A percentile compares a stretch with the other conserved stretches of the same genome.
Conservation (phyloP, 2,888 invertebrate species). For the Latrodectus hesperus region DNA sequence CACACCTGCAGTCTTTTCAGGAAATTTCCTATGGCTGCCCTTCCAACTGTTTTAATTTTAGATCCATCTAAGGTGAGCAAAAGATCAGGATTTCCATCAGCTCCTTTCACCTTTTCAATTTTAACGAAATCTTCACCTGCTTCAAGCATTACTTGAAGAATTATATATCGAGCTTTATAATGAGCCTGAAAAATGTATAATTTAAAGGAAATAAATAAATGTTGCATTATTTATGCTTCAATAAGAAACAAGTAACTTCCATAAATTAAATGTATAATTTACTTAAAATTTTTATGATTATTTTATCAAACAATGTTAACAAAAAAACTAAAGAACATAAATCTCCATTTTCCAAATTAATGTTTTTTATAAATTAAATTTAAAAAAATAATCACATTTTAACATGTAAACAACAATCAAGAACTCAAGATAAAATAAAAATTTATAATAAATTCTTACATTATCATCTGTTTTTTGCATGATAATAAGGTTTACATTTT, state of each 20-base stretch:
- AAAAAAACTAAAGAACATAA: too few relatives aligned
- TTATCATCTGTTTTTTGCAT: too few relatives aligned
- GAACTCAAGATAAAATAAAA: too few relatives aligned
- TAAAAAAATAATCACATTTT: too few relatives aligned
- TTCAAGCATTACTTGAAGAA: constrained; percentile 89
- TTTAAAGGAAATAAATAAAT: neutral
- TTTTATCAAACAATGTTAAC: neutral
- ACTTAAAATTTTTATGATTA: neutral
- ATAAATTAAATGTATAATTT: neutral
- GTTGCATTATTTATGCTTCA: neutral
- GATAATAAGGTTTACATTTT: too few relatives aligned
- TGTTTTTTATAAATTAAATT: too few relatives aligned
- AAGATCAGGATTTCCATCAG: constrained; percentile 85
- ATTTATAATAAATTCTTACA: too few relatives aligned
- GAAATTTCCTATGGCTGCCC: constrained; percentile 88
- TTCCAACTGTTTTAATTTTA: constrained; percentile 88
- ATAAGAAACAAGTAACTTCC: neutral
- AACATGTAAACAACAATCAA: too few relatives aligned
- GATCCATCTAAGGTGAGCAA: constrained; percentile 78
- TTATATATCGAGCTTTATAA: constrained; percentile 91
- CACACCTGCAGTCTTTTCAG: constrained; percentile 86
- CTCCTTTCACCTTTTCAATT: constrained; percentile 81
- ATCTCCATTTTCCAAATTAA: too few relatives aligned
- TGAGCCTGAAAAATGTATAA: constrained; percentile 76
- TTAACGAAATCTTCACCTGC: constrained; percentile 88